A percentile compares a stretch with the other conserved stretches of the same genome.
phyloP scores from a whole-genome alignment of 2,797 vertebrate species.

The Betta splendens region DNA sequence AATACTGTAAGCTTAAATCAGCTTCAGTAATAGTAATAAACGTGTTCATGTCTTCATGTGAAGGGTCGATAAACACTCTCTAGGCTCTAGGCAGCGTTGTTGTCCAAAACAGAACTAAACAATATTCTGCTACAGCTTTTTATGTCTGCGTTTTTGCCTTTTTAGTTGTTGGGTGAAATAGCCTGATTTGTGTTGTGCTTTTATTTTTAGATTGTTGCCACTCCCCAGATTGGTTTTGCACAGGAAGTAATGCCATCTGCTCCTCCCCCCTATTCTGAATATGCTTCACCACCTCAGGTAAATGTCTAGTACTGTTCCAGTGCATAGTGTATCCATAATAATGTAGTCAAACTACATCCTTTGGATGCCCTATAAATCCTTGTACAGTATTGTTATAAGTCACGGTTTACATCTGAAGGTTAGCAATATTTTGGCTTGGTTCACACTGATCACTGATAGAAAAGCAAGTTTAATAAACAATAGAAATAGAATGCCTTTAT shows the following conservation, averaged over 20 bases:
- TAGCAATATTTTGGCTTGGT: background rate
- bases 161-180: background rate
- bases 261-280: slow-evolving; percentile 90
- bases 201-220: slow-evolving; percentile 65
- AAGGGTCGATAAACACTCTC: too few relatives aligned
- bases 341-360: background rate
- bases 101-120: too few relatives aligned
- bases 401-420: background rate
- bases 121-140: background rate
- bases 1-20: slow-evolving; percentile 84
- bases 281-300: slow-evolving; percentile 89
- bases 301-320: background rate
- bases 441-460: background rate
- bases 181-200: slow-evolving; percentile 12
- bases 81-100: too few relatives aligned
- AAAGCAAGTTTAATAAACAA: background rate
- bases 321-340: background rate
- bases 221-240: slow-evolving; percentile 73
- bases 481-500: too few relatives aligned
- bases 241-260: slow-evolving; percentile 86
- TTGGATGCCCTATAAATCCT: background rate
- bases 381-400: background rate
- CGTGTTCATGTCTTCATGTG: too few relatives aligned
- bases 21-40: too few relatives aligned
- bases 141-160: background rate